Percentiles rank a stretch among this genome's conserved stretches.
Evolutionary conservation across 2,888 invertebrate species (phyloP).

Genomic region (Drosophila paramelanica): DNA sequence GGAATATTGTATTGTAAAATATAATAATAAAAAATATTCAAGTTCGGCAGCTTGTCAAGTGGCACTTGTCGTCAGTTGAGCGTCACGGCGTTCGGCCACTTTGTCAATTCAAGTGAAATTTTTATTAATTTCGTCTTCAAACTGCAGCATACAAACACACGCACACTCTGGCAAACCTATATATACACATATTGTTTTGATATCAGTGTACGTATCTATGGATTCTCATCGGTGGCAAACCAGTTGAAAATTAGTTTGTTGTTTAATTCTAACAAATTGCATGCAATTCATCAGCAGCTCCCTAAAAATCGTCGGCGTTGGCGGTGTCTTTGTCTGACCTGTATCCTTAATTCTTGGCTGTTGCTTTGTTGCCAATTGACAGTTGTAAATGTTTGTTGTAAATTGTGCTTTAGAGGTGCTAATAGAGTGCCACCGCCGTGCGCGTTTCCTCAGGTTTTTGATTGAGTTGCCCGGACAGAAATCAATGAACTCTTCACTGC

Average conservation of each 20-base stretch:
- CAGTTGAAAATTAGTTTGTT: conserved; percentile 68
- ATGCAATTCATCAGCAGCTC: conserved; percentile 68
- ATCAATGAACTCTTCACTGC: conserved; percentile 74
- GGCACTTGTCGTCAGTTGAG: conserved; percentile 80
- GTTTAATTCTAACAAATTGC: conserved; percentile 78
- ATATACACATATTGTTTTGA: conserved; percentile 18
- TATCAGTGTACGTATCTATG: conserved; percentile 29
- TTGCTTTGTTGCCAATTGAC: conserved; percentile 79
- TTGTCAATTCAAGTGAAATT: conserved; percentile 83
- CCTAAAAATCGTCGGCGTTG: conserved; percentile 49
- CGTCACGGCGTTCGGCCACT: conserved; percentile 81
- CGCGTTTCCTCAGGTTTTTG: conserved; percentile 73
- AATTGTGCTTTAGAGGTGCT: conserved; percentile 82
- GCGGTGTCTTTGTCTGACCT: conserved; percentile 74
- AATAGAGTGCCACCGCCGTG: conserved; percentile 81
- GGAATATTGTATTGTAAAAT: conserved; percentile 67
- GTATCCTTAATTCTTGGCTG: conserved; percentile 68
- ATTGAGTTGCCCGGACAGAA: conserved; percentile 62
- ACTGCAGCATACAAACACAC: conserved; percentile 57
- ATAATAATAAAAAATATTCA: conserved; percentile 60
- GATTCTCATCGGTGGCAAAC: conserved; percentile 63
- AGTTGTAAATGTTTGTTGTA: conserved; percentile 82
- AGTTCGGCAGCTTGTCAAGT: conserved; percentile 82
- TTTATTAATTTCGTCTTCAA: conserved; percentile 81
- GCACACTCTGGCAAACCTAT: conserved; percentile 2